phyloP scores from a whole-genome alignment of 2,888 invertebrate species.

The Rotaria socialis region DNA sequence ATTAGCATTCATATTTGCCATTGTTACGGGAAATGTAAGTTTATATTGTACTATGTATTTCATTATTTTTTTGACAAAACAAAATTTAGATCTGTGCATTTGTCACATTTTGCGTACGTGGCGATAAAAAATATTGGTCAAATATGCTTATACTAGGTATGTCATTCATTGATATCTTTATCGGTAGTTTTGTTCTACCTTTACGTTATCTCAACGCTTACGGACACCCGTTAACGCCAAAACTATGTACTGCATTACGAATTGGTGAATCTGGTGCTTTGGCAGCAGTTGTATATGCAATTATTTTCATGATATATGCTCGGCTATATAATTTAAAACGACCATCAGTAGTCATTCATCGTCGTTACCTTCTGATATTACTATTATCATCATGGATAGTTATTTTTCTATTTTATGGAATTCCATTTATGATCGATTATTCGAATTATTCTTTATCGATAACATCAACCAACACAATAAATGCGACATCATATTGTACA shows the following conservation, averaged over 20 bases:
- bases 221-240: background rate
- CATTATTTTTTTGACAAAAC: background rate
- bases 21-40: constrained; percentile 1
- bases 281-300: background rate
- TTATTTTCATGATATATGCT: background rate
- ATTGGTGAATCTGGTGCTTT: background rate
- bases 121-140: background rate
- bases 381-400: background rate
- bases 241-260: background rate
- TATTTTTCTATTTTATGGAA: background rate
- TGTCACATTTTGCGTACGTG: background rate
- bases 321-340: background rate
- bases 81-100: background rate
- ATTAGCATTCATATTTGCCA: background rate
- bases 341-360: background rate
- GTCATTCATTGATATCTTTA: background rate
- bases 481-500: background rate
- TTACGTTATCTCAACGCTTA: background rate
- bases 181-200: background rate
- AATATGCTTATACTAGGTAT: background rate
- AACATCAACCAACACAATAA: background rate
- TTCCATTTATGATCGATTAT: background rate
- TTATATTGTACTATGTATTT: background rate
- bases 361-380: background rate
- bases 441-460: background rate